Percentiles rank a stretch among this genome's conserved stretches.
phyloP scores from a whole-genome alignment of 2,113 vertebrate genomes.

The Pygoscelis adeliae region DNA sequence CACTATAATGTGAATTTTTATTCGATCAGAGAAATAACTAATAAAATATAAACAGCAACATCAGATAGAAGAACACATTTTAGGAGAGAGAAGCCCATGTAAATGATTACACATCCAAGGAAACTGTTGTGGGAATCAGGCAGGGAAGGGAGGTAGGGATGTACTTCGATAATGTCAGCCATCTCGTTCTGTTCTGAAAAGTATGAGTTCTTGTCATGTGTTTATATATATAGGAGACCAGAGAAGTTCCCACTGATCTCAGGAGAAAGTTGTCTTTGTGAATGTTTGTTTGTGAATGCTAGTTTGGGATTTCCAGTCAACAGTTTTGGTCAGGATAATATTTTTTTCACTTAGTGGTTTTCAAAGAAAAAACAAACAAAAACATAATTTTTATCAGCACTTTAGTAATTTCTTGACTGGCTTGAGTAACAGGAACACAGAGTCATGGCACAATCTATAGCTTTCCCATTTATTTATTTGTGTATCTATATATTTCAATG shows the following conservation, averaged over 20 bases:
- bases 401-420: neutral
- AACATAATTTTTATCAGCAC: neutral
- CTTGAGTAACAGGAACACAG: neutral
- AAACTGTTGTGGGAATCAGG: neutral
- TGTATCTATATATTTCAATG: neutral
- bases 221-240: neutral
- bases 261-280: neutral
- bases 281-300: neutral
- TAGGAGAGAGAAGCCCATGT: neutral
- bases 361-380: neutral
- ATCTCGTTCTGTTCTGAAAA: neutral
- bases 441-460: neutral
- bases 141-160: neutral
- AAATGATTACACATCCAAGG: neutral
- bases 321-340: neutral
- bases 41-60: neutral
- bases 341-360: neutral
- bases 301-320: neutral
- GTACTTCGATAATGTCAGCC: neutral
- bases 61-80: neutral
- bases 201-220: neutral
- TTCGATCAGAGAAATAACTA: neutral
- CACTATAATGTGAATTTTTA: neutral
- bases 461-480: neutral
- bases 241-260: neutral